A percentile compares a stretch with the other conserved stretches of the same genome.
Conservation (phyloP, 2,113 vertebrate genomes). For the Phoxinus phoxinus region DNA sequence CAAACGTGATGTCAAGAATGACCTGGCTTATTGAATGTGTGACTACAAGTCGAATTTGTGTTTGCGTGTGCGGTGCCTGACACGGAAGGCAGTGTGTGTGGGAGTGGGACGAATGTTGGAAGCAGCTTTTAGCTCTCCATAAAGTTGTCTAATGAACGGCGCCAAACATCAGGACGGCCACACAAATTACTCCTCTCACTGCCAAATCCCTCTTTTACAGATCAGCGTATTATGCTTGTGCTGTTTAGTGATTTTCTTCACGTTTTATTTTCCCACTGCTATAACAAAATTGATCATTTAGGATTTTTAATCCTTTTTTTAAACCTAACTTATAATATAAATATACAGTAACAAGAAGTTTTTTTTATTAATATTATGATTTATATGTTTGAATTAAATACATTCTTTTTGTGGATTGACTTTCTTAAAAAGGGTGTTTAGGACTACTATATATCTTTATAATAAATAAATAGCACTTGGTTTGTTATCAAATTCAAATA, state of each 20-base stretch:
- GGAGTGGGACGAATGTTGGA: constrained; percentile 25
- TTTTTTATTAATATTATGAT: no score
- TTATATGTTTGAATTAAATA: background rate
- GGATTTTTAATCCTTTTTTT: background rate
- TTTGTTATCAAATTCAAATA: no score
- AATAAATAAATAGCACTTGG: no score
- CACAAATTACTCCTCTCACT: constrained; percentile 63
- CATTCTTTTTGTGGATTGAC: background rate
- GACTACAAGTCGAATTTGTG: constrained; percentile 36
- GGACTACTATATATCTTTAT: no score
- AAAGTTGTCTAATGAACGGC: constrained; percentile 69
- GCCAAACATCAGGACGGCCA: constrained; percentile 67
- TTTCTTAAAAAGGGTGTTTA: background rate
- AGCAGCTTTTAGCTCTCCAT: constrained; percentile 69
- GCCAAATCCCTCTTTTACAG: constrained; percentile 37
- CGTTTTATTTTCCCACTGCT: background rate
- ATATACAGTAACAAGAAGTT: background rate
- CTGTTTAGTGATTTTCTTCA: background rate
- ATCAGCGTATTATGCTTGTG: background rate
- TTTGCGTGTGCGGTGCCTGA: constrained; percentile 44
- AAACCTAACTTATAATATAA: background rate
- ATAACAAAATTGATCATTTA: background rate
- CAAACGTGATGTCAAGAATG: constrained; percentile 33
- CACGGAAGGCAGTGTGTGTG: constrained; percentile 36
- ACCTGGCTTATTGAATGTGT: constrained; percentile 40